phyloP scores from a whole-genome alignment of 2,113 vertebrate species.

The Eolophus roseicapilla region DNA sequence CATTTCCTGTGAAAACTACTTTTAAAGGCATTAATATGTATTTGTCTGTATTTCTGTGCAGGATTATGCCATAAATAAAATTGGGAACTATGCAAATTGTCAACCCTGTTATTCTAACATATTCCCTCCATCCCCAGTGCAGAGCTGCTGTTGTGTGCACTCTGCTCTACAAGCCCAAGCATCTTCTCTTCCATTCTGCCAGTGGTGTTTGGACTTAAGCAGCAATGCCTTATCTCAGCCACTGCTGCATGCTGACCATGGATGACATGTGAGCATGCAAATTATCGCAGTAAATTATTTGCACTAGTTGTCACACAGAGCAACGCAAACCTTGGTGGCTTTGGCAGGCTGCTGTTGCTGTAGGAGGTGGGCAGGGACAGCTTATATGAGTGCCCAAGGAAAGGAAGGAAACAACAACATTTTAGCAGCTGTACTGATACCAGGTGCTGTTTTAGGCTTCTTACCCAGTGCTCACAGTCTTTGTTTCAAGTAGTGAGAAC shows the following conservation, averaged over 20 bases:
- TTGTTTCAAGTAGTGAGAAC: neutral
- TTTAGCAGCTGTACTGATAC: neutral
- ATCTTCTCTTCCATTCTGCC: neutral
- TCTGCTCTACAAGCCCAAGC: neutral
- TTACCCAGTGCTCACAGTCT: neutral
- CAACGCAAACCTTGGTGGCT: neutral
- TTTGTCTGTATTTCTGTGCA: neutral
- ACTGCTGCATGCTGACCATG: neutral
- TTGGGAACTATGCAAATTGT: neutral
- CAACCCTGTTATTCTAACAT: neutral
- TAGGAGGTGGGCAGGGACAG: neutral
- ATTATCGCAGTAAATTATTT: neutral
- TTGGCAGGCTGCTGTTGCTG: neutral
- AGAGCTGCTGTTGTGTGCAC: neutral
- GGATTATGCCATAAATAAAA: neutral
- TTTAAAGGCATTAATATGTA: neutral
- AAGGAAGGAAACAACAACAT: neutral
- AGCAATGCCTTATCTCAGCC: neutral
- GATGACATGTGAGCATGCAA: neutral
- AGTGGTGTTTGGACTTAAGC: neutral
- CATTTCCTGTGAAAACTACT: neutral
- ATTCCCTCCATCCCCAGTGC: neutral
- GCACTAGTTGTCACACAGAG: neutral
- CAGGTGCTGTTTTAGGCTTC: neutral
- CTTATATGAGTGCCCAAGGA: fast-evolving